These are phyloP conservation scores for Lontra canadensis DNA, from an alignment of 2,113 vertebrate genomes.

Conservation along the genomic window DNA sequence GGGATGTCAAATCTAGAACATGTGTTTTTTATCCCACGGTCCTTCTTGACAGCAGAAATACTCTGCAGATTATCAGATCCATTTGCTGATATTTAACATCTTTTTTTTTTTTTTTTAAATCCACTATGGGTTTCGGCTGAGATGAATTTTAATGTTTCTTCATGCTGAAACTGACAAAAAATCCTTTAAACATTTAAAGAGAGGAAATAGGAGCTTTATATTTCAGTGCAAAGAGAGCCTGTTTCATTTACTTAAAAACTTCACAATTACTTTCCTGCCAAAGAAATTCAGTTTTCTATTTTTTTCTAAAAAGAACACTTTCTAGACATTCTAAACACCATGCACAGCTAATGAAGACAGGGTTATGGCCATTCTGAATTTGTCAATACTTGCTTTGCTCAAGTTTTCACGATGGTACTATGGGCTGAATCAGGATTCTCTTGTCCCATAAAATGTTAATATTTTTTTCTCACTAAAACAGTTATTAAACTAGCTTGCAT, in stretches of 20 bases:
- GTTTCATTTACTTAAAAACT: conserved; percentile 78
- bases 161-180: conserved; percentile 82
- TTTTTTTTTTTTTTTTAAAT: conserved; percentile 75
- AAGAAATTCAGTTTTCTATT: conserved; percentile 56
- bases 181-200: conserved; percentile 78
- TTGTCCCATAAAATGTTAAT: conserved; percentile 24
- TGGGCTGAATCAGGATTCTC: not conserved
- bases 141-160: conserved; percentile 86
- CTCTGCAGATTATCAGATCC: conserved; percentile 86
- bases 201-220: conserved; percentile 76
- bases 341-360: conserved; percentile 6
- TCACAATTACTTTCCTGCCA: conserved; percentile 71
- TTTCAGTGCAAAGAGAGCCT: conserved; percentile 68
- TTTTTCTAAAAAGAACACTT: not conserved
- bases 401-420: not conserved
- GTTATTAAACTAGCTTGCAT: not conserved
- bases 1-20: conserved; percentile 87
- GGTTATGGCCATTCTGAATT: not conserved
- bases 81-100: conserved; percentile 88
- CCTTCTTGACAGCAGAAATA: conserved; percentile 87
- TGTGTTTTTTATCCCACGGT: conserved; percentile 85
- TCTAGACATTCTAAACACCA: not conserved
- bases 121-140: conserved; percentile 82
- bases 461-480: not conserved
- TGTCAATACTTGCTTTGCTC: not conserved